Base-by-base conservation (phyloP, 1,140 invertebrate genomes). In the Caerostris darwini region DNA sequence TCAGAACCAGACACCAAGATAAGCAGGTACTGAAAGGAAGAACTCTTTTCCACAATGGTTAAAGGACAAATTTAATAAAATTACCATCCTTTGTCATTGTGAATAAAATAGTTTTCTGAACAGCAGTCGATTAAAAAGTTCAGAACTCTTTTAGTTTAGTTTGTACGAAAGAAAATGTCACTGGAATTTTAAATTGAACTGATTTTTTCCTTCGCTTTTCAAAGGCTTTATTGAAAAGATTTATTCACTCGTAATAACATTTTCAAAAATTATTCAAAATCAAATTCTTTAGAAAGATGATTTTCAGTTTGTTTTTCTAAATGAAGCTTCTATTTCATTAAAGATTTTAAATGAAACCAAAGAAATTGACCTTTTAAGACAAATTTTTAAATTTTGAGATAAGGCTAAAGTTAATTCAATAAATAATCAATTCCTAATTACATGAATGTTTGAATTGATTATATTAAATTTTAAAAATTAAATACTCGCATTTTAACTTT, bases 1-100 rank as follows among this genome's bases (percentile, higher is more conserved):
- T 53, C 34, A 56, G 61, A 86, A 86, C 57, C 85, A 86, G 85
- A 86, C 85, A 34, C 58, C 53, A 7, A 19, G n/a, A 61, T 86
- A 64, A 85, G 19, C 56, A 85, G 14, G 17, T 10, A 50, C 3
- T 19, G 17, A 0, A 69, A 53, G 50, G 71, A 12, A 77, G 34
- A 50, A 67, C n/a, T 50, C 50, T 50, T 77, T 77, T 77, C 34
- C 7, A 77, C 71, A 77, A 34, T 12, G 71, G 8, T 12, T 12
- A 77, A 77, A 77, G 71, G 10, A 14, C 34, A 71, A 71, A 53
- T 77, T 50, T 50, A 77, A 77, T 77, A 77, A 77, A 77, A 77
- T 77, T 77, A 77, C 61, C 61, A 67, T 77, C 34, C 34, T 34
- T 34, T 53, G 71, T 3, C 53, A 77, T 77, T 77, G 71, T 77